Evolutionary conservation across 2,888 invertebrate species (phyloP), one percentile per base, ranked within the genome.

Genomic region (Drosophila paranaensis): DNA sequence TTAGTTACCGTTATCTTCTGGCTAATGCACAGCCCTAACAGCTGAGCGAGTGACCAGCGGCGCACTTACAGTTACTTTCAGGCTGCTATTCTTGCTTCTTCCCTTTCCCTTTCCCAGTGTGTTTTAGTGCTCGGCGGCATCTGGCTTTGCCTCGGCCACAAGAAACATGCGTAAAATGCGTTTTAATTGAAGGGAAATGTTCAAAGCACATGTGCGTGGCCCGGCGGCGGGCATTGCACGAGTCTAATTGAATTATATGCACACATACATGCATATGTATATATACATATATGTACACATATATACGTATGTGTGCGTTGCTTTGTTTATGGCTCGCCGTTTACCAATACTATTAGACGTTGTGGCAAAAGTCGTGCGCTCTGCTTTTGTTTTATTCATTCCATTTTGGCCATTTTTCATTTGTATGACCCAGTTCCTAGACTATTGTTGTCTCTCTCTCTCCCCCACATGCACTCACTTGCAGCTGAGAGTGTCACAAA

Each of bases 131-230:
- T 65, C 53, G 64, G 66, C 71, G 82, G 88, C 84, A 84, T 84
- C 88, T 84, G 89, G 63, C 78, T 74, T 76, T 63, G 71, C 67
- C 62, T 56, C 40, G 37, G 13, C 60, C 62, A 9, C 42, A 55
- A 68, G 45, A 67, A 65, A 67, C 60, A 72, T 88, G 80, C 88
- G 72, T 84, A 78, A 74, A 78, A 81, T 89, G 83, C 77, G 75
- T 82, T 89, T 85, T 85, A 86, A 86, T 86, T 86, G 73, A 89
- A 85, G 76, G 77, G 75, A 82, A 89, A 89, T 85, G 77, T 82
- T 82, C 72, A 79, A 88, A 88, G 75, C 79, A 74, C 70, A 87
- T 77, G 71, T 73, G 27, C 54, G 13, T n/a, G 20, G 64, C 53
- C 33, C 16, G 50, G 3, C 5, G n/a, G 9, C 30, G 30, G 30